Evolutionary conservation across 2,113 vertebrate genomes (phyloP), one percentile per base, ranked within the genome.

Genomic region (Nycticorax nycticorax): DNA sequence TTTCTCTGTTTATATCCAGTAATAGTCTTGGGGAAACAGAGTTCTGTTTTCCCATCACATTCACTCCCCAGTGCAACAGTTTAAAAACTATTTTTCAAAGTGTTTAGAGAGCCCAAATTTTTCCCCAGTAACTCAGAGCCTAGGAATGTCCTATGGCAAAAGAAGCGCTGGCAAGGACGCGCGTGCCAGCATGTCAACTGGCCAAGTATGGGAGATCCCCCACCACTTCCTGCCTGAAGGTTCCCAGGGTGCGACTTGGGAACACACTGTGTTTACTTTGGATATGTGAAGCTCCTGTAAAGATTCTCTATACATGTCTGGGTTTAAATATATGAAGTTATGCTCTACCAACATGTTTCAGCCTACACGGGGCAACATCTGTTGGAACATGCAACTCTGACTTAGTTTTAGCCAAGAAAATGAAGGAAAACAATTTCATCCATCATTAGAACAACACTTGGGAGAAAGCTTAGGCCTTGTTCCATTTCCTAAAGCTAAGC

Each of bases 61-160:
- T 91, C 71, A 92, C 85, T 94, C 89, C 93, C 85, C 43, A 68
- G 67, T 78, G 74, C 80, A 95, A 73, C 41, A 53, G 87, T 93
- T 93, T 41, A 80, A 91, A 84, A 95, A 22, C 33, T 79, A 4
- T 83, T 93, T 96, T 96, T 84, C 50, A 20, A 39, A 74, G 74
- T 33, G 59, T 91, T 94, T 39, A 96, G 85, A 86, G 88, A 94
- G 82, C 68, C 63, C 47, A 56, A 20, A 82, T 92, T 95, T 96
- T 92, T 88, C 87, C 85, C 75, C n/a, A 23, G 48, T 77, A 96
- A 96, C 89, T 96, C 93, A 96, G 85, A 91, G 78, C 89, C 59
- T 21, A 93, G 95, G 96, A 96, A 97, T 95, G 93, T 97, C 67
- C 91, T 88, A 79, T 93, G 97, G 94, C 95, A 95, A 14, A 81